phyloP scores from a whole-genome alignment of 2,888 invertebrate genomes.

The Acronicta leporina region DNA sequence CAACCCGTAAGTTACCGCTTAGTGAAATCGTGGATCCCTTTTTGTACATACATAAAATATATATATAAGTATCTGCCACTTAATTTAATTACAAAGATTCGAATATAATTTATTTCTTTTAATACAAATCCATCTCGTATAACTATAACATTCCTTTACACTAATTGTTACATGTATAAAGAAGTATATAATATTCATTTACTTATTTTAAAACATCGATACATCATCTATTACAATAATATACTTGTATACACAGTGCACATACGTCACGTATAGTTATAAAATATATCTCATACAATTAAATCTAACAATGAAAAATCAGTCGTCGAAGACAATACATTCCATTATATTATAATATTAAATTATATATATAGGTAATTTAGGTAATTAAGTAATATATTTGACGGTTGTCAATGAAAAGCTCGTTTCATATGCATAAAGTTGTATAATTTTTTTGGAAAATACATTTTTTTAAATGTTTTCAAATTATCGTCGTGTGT shows the following conservation, averaged over 20 bases:
- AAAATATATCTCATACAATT: slow-evolving; percentile 73
- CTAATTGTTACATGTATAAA: slow-evolving; percentile 64
- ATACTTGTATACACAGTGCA: slow-evolving; percentile 75
- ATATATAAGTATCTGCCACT: slow-evolving; percentile 32
- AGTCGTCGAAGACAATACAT: slow-evolving; percentile 81
- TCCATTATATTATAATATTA: slow-evolving; percentile 55
- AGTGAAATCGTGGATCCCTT: slow-evolving; percentile 22
- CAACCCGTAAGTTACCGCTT: slow-evolving; percentile 20
- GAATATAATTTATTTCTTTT: slow-evolving; percentile 28
- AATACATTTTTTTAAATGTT: slow-evolving; percentile 45
- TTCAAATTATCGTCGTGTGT: slow-evolving; percentile 29
- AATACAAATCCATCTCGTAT: slow-evolving; percentile 46
- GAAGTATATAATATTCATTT: slow-evolving; percentile 69
- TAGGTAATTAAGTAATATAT: slow-evolving; percentile 60
- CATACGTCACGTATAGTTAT: slow-evolving; percentile 72
- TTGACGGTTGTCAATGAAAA: slow-evolving; percentile 70
- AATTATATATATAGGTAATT: slow-evolving; percentile 62
- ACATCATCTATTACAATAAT: slow-evolving; percentile 69
- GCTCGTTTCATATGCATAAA: slow-evolving; percentile 68
- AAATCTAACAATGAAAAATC: slow-evolving; percentile 83
- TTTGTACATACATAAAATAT: slow-evolving; percentile 29
- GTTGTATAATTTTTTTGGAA: slow-evolving; percentile 50
- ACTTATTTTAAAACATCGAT: slow-evolving; percentile 70
- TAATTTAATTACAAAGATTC: slow-evolving; percentile 17
- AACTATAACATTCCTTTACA: slow-evolving; percentile 43